Evolutionary conservation across 2,113 vertebrate genomes (phyloP).

Genomic region (Climacteris rufus): DNA sequence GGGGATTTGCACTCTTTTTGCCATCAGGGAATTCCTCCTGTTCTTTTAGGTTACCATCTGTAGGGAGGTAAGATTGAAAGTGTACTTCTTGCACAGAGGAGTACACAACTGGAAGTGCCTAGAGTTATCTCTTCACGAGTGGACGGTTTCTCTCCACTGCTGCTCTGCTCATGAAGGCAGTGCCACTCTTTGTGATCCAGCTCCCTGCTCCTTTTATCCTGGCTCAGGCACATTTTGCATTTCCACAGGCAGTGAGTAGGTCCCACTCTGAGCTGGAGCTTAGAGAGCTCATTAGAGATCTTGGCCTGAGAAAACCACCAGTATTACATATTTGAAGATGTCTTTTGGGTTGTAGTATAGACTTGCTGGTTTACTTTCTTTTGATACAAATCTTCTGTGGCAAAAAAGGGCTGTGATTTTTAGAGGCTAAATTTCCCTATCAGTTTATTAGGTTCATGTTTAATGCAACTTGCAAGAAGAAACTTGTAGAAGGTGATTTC

Average conservation of each 20-base stretch:
- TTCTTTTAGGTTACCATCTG: not conserved
- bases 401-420: not conserved
- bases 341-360: not conserved
- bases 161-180: fast-evolving
- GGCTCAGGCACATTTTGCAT: not conserved
- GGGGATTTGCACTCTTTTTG: not conserved
- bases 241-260: no score
- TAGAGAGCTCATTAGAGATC: not conserved
- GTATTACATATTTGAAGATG: not conserved
- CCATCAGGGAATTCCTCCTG: not conserved
- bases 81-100: not conserved
- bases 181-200: fast-evolving
- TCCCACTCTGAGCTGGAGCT: not conserved
- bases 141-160: not conserved
- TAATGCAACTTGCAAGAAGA: not conserved
- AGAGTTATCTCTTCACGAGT: not conserved
- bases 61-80: not conserved
- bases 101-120: not conserved
- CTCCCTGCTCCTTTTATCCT: not conserved
- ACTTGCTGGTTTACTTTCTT: not conserved
- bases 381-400: not conserved
- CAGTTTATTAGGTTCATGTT: not conserved
- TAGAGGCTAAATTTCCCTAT: not conserved
- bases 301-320: not conserved
- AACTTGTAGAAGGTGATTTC: not conserved